Conservation (phyloP, 1,140 invertebrate species). For the Bombus breviceps region DNA sequence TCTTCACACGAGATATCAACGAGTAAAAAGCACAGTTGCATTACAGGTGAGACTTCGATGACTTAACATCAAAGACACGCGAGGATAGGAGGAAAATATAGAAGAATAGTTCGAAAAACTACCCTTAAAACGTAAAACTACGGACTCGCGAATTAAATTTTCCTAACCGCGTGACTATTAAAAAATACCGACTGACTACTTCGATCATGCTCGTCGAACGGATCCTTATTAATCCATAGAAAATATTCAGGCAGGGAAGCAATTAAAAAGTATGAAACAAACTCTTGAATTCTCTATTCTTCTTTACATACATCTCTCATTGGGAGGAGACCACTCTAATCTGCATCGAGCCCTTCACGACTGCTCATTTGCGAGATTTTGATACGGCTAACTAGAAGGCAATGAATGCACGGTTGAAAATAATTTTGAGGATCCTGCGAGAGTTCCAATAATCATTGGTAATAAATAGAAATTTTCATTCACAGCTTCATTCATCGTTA, state of each 20-base stretch:
- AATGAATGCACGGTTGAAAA: not conserved
- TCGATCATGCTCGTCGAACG: not conserved
- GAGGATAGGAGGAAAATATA: not conserved
- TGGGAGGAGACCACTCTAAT: not conserved
- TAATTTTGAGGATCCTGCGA: not conserved
- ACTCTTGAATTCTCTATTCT: not conserved
- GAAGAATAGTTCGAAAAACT: not conserved
- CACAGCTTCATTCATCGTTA: not conserved
- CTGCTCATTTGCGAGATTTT: not conserved
- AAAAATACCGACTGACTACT: not conserved
- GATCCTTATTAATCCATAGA: not conserved
- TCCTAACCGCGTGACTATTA: not conserved
- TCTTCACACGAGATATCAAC: not conserved
- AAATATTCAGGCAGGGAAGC: not conserved
- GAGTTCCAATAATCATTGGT: not conserved
- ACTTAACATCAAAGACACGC: not conserved
- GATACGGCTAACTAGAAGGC: not conserved
- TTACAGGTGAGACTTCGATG: not conserved
- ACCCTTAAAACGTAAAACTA: not conserved
- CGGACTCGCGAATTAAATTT: not conserved
- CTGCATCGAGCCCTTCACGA: not conserved
- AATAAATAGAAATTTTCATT: not conserved
- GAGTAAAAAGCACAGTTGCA: not conserved
- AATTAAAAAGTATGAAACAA: not conserved
- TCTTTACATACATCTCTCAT: not conserved